These are phyloP conservation scores for Sebastes nivosus DNA, from an alignment of 2,797 vertebrate genomes.

Conservation along the genomic window DNA sequence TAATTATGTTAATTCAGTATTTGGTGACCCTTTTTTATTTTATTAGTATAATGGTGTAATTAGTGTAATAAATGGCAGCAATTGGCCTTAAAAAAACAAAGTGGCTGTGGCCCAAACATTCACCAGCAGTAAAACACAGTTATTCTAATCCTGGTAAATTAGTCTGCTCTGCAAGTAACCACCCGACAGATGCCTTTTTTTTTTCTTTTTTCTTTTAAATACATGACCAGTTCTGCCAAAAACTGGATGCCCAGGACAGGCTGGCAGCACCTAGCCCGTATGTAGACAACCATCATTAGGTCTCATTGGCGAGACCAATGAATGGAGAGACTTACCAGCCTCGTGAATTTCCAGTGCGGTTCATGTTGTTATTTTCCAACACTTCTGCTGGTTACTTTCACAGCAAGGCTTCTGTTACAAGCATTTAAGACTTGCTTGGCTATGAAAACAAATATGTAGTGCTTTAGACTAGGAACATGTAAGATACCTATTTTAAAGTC, in stretches of 20 bases:
- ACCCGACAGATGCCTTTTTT: background rate
- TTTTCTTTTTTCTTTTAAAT: background rate
- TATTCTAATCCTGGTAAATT: background rate
- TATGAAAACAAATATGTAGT: background rate
- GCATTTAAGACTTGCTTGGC: background rate
- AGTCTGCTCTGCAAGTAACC: background rate
- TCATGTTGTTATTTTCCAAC: conserved; percentile 41
- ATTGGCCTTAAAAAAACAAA: background rate
- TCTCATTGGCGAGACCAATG: conserved; percentile 19
- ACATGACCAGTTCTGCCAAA: background rate
- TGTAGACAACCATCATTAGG: conserved; percentile 8
- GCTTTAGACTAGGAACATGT: background rate
- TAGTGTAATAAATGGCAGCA: background rate
- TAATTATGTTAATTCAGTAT: background rate
- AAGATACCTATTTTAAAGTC: background rate
- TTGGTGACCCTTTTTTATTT: background rate
- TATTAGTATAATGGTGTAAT: background rate
- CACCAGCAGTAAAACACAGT: background rate
- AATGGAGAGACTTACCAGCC: conserved; percentile 35
- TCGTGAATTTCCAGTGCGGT: conserved; percentile 36
- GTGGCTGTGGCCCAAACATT: background rate
- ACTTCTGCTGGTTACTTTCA: conserved; percentile 5
- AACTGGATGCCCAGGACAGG: conserved; percentile 19
- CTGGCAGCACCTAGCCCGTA: conserved; percentile 25
- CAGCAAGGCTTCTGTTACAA: conserved; percentile 5